phyloP scores from a whole-genome alignment of 1,140 invertebrate species.

The Hyphantria cunea region DNA sequence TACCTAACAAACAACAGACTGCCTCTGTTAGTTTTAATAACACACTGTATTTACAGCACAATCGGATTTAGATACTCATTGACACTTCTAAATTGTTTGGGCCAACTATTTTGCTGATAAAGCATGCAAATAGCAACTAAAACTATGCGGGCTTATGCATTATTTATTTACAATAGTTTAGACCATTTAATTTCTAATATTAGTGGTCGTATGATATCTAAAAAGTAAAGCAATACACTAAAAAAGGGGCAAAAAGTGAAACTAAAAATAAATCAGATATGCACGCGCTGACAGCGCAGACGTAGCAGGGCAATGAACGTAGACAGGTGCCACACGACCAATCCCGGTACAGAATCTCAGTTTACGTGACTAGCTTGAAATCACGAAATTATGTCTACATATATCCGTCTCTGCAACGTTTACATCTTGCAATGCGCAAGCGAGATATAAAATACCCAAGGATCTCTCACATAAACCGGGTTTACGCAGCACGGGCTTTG shows the following conservation, averaged over 20 bases:
- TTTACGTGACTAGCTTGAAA: constrained; percentile 57
- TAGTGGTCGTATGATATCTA: not conserved
- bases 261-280: constrained; percentile 54
- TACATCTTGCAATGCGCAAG: constrained; percentile 23
- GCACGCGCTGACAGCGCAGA: constrained; percentile 55
- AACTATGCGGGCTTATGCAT: too few relatives aligned
- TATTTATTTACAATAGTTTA: too few relatives aligned
- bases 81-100: too few relatives aligned
- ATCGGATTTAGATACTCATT: too few relatives aligned
- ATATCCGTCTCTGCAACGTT: constrained; percentile 39
- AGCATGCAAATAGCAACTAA: too few relatives aligned
- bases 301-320: constrained; percentile 70
- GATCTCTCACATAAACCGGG: constrained; percentile 28
- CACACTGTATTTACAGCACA: too few relatives aligned
- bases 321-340: constrained; percentile 66
- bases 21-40: too few relatives aligned
- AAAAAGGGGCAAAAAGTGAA: constrained; percentile 51
- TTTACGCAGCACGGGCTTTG: constrained; percentile 37
- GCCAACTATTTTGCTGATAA: too few relatives aligned
- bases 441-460: constrained; percentile 32
- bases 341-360: constrained; percentile 51
- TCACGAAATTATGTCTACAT: constrained; percentile 37
- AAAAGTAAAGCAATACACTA: constrained; percentile 25
- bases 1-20: too few relatives aligned
- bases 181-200: too few relatives aligned